Evolutionary conservation across 2,113 vertebrate genomes (phyloP).

Genomic region (Parus major): DNA sequence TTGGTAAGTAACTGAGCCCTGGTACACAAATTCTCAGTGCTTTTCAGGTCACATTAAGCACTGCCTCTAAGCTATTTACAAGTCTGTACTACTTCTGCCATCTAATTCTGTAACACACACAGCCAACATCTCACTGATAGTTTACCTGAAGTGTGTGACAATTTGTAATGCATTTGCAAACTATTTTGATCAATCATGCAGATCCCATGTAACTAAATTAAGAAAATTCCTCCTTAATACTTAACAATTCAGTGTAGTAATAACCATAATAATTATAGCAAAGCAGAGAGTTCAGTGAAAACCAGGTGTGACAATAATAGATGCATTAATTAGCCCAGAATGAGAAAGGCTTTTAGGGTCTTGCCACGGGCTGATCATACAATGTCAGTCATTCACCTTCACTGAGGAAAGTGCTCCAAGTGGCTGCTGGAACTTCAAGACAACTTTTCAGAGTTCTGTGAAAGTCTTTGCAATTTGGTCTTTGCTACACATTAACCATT

Average conservation of each 20-base stretch:
- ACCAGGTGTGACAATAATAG: background rate
- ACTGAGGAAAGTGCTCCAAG: background rate
- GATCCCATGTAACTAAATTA: background rate
- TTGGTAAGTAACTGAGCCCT: background rate
- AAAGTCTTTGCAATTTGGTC: background rate
- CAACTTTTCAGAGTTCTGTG: background rate
- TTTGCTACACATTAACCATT: background rate
- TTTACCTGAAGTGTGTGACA: background rate
- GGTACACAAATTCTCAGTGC: background rate
- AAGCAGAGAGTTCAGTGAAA: background rate
- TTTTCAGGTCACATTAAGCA: background rate
- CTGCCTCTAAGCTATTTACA: background rate
- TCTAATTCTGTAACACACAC: background rate
- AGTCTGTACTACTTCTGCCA: background rate
- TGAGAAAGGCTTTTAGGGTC: background rate
- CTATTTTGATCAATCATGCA: background rate
- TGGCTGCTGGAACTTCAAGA: background rate
- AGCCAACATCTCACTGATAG: background rate
- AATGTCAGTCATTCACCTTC: background rate
- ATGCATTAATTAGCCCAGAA: background rate
- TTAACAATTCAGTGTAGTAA: background rate
- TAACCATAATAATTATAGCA: background rate
- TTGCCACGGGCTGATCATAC: background rate
- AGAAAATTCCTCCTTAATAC: background rate
- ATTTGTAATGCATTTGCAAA: background rate